phyloP scores from a whole-genome alignment of 2,113 vertebrate species.

The Acrocephalus kingi region DNA sequence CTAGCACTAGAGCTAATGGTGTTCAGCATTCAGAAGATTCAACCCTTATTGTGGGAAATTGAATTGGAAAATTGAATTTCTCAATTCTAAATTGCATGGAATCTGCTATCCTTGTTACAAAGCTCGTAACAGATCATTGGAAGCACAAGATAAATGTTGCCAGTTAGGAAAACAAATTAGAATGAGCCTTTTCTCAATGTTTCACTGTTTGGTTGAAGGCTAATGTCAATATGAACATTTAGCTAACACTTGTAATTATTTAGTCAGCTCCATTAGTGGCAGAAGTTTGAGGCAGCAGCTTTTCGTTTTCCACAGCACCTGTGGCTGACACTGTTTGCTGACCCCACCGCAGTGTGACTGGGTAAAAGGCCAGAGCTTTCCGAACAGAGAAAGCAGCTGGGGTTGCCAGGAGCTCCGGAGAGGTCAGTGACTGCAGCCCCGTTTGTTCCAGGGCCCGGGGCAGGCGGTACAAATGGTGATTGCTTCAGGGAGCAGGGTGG shows the following conservation, averaged over 20 bases:
- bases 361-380: background rate
- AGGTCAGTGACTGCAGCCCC: background rate
- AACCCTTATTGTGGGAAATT: background rate
- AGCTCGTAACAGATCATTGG: background rate
- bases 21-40: background rate
- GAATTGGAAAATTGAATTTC: background rate
- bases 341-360: background rate
- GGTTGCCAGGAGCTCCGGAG: background rate
- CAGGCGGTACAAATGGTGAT: fast-evolving
- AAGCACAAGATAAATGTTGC: background rate
- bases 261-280: background rate
- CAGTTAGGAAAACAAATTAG: background rate
- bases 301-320: background rate
- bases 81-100: background rate
- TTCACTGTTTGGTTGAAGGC: background rate
- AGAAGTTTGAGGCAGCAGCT: background rate
- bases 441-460: background rate
- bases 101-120: background rate
- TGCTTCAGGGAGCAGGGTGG: background rate
- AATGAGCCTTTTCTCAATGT: background rate
- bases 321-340: background rate
- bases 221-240: background rate
- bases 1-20: background rate
- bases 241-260: background rate
- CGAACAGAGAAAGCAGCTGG: fast-evolving